phyloP scores from a whole-genome alignment of 2,888 invertebrate genomes.

The Euplagia quadripunctaria region DNA sequence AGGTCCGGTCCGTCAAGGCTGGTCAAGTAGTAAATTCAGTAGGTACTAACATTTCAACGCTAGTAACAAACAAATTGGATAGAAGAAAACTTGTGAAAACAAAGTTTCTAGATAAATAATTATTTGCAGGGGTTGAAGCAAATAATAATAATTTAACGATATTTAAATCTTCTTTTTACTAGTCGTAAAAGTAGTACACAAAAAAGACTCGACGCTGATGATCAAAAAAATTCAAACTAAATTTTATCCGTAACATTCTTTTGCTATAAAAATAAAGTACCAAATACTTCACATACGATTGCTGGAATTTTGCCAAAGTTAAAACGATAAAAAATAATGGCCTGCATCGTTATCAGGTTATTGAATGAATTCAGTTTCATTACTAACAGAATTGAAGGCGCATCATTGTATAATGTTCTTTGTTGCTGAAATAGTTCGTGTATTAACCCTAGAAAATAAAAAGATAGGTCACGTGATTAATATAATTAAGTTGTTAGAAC shows the following conservation, averaged over 20 bases:
- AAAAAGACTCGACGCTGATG: not conserved
- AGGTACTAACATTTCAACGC: not conserved
- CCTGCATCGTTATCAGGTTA: constrained; percentile 1
- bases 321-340: constrained; percentile 35
- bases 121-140: too few species aligned
- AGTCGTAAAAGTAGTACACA: not conserved
- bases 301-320: constrained; percentile 21
- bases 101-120: not conserved
- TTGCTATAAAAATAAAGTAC: constrained; percentile 24
- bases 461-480: too few species aligned
- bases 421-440: too few species aligned
- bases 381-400: not conserved
- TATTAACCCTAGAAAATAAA: too few species aligned
- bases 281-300: constrained; percentile 5
- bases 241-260: constrained; percentile 24
- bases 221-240: constrained; percentile 7
- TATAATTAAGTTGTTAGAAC: too few species aligned
- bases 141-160: not conserved
- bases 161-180: not conserved
- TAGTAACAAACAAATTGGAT: not conserved
- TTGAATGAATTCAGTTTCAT: not conserved
- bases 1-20: not conserved
- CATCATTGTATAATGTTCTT: not conserved
- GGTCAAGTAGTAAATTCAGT: not conserved
- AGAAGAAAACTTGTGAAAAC: not conserved